Evolutionary conservation across 2,113 vertebrate species (phyloP).

Genomic region (Nothocercus julius): DNA sequence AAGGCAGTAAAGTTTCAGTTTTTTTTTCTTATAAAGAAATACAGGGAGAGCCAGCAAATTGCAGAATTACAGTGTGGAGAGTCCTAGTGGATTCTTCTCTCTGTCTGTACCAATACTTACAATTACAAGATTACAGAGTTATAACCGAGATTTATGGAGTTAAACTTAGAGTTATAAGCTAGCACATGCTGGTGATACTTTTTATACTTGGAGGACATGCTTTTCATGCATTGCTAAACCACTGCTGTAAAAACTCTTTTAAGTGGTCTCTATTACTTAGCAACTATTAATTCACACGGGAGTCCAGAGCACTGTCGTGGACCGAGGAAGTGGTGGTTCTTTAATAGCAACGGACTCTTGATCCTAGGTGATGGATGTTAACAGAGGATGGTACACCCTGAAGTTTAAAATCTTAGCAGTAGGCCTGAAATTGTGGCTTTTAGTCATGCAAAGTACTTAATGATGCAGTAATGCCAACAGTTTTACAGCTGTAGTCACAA

Average conservation of each 20-base stretch:
- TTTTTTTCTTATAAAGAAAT: not conserved
- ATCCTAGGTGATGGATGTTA: not conserved
- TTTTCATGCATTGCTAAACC: not conserved
- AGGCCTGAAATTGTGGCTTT: not conserved
- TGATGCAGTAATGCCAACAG: not conserved
- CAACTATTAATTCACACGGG: not conserved
- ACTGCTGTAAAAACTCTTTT: not conserved
- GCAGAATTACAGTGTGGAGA: not conserved
- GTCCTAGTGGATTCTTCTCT: accelerated
- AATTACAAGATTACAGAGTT: not conserved
- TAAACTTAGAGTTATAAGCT: not conserved
- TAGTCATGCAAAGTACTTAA: too few relatives aligned
- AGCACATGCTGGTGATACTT: not conserved
- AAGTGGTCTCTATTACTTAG: not conserved
- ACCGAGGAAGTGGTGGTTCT: not conserved
- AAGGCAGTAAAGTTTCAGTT: not conserved
- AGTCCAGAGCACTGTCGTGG: not conserved
- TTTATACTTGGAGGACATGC: not conserved
- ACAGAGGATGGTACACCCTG: not conserved
- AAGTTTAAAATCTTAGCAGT: not conserved
- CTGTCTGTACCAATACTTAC: not conserved
- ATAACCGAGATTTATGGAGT: too few relatives aligned
- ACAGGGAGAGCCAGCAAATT: not conserved
- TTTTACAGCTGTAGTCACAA: not conserved
- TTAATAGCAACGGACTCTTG: not conserved